Evolutionary conservation across 1,140 invertebrate species (phyloP), one percentile per base, ranked within the genome.

Genomic region (Pogonus chalceus): DNA sequence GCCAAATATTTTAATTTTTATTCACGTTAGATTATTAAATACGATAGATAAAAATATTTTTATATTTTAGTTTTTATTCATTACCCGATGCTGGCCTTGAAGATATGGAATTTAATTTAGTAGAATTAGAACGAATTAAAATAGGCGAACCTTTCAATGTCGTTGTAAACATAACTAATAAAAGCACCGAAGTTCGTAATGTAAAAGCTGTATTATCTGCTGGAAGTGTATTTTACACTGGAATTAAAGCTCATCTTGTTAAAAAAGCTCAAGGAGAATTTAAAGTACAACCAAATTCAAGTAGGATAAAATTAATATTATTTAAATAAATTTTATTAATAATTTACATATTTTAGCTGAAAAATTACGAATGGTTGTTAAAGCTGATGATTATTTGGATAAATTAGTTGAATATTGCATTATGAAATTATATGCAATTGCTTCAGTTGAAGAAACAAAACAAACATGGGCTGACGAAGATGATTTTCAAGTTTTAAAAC

Each of bases 381-480:
- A 68, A 7, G 68, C 79, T 0, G 75, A 81, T 12, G 82, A 86
- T 46, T 88, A 88, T 65, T 63, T 84, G 49, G 76, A 79, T 7
- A 85, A 85, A 63, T 62, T 88, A 54, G 84, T 87, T 2, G 86
- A 88, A 60, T 84, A 86, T 62, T 80, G 81, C 57, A 84, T 81
- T 64, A 80, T 88, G 75, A 87, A 87, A 66, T 73, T 87, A 43
- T 80, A 80, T 23, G 79, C 79, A 3, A 81, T 85, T 62, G 82
- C 81, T 24, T 79, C 77, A 2, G 84, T 88, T 0, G 69, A 77
- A 46, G 84, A 88, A 65, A 88, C 85, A 2, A 79, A 77, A 21
- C 83, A 87, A 62, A 80, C 82, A 3, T 87, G 84, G 83, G 79
- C 82, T 1, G 83, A 82, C 39, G 84, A 86, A 58, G 83, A 86